Conservation (phyloP, 64 coral and sea anemone species). For the Hydrozoanthus tunicans region DNA sequence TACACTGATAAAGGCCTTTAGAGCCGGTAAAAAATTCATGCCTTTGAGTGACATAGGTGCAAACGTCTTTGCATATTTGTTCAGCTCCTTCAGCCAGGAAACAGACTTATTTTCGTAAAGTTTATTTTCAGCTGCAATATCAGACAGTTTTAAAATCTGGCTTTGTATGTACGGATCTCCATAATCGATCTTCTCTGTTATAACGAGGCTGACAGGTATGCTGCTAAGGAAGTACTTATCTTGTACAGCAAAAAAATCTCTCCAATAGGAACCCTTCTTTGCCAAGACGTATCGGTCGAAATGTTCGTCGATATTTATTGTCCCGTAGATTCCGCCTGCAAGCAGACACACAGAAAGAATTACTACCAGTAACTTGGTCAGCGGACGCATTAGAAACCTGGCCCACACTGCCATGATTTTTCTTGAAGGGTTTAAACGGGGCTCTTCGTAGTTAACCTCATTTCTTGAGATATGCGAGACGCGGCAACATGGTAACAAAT, state of each 20-base stretch:
- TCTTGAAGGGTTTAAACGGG: conserved; percentile 27
- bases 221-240: conserved; percentile 27
- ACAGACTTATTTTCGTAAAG: conserved; percentile 15
- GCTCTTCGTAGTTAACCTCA: conserved; percentile 43
- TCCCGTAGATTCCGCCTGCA: conserved; percentile 13
- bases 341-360: conserved; percentile 1
- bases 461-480: conserved; percentile 30
- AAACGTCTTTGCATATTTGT: not conserved
- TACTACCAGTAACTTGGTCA: not conserved
- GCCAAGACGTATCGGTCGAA: conserved; percentile 37
- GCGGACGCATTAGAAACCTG: conserved; percentile 22
- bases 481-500: conserved; percentile 52
- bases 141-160: conserved; percentile 15
- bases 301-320: conserved; percentile 25
- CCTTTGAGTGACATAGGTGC: not conserved
- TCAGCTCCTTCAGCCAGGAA: conserved; percentile 3
- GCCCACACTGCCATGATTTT: conserved; percentile 47
- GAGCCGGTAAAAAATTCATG: not conserved
- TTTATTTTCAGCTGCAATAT: conserved; percentile 15
- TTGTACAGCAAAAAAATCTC: conserved; percentile 43
- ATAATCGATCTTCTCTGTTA: conserved; percentile 15
- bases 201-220: conserved; percentile 28
- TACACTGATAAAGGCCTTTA: not conserved
- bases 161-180: not conserved
- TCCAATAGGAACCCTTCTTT: conserved; percentile 17